phyloP scores from a whole-genome alignment of 1,140 invertebrate species.

The Drosophila truncata region DNA sequence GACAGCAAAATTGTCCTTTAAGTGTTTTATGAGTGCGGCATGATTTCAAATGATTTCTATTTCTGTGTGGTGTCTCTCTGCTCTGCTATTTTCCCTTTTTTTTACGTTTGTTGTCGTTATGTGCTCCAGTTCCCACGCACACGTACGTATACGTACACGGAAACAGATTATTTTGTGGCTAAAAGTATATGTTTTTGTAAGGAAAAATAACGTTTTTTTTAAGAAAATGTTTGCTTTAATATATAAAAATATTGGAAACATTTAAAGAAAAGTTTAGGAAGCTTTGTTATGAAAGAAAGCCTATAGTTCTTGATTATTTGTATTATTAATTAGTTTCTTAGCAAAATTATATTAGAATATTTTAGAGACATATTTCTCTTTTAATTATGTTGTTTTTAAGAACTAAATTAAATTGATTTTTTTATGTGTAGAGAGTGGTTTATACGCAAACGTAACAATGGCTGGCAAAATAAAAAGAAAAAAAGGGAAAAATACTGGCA shows the following conservation, averaged over 20 bases:
- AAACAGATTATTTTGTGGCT: not conserved
- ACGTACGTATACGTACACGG: conserved; percentile 25
- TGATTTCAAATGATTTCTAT: conserved; percentile 64
- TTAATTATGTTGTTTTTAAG: not conserved
- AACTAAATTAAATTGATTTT: not conserved
- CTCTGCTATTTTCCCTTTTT: conserved; percentile 14
- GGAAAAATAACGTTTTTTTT: not conserved
- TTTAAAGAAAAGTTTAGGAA: too few species aligned
- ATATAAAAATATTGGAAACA: not conserved
- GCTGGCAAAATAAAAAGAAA: conserved; percentile 8
- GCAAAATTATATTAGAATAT: not conserved
- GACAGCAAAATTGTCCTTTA: conserved; percentile 71
- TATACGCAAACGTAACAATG: conserved; percentile 29
- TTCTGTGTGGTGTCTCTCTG: conserved; percentile 45
- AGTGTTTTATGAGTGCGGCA: conserved; percentile 75
- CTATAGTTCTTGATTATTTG: not conserved
- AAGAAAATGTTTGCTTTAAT: not conserved
- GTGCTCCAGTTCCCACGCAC: conserved; percentile 68
- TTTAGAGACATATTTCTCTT: too few species aligned
- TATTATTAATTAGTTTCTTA: too few species aligned
- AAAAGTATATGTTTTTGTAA: not conserved
- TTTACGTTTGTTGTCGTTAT: conserved; percentile 44
- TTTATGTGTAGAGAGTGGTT: conserved; percentile 10
- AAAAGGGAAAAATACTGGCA: conserved; percentile 16
- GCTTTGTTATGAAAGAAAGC: not conserved